Evolutionary conservation across 2,797 vertebrate species (phyloP), one percentile per base, ranked within the genome.

Genomic region (Mormyrus hasselquistii): DNA sequence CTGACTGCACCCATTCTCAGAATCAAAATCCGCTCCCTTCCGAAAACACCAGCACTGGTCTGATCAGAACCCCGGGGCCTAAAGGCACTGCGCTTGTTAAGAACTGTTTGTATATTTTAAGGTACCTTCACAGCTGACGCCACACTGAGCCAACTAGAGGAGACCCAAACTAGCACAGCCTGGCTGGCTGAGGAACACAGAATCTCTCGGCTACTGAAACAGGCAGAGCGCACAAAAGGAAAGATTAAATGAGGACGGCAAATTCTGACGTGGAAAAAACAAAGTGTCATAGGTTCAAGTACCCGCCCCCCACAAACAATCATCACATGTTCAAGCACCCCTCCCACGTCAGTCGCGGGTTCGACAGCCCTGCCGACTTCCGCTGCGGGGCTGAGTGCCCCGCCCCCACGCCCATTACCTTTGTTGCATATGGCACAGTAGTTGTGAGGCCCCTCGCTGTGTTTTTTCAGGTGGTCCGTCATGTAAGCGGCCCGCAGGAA

Each of bases 381-480:
- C 14, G 34, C 69, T 16, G 12, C 12, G 2, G 73, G 19, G 12
- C 73, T 16, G 2, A 19, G 38, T 19, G 0, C 47, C 41, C n/a
- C 2, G 44, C n/a, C 9, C 82, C 41, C 41, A 0, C 79, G 25
- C 38, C 53, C 29, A 73, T 97, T 98, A 99, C 99, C 99, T 99
- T 99, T 97, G 95, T 99, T 99, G 96, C 99, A 99, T 95, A 99
- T 99, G 93, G 97, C 98, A 94, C 99, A 99, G 96, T 98, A 99
- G 96, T 99, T 99, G 93, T 98, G 97, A 91, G 98, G 97, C 93
- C 98, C 99, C 96, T 99, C 98, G 2, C 98, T 99, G 94, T 99
- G 99, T 94, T 99, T 99, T 95, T 99, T 99, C 93, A 99, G 95
- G 93, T 99, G 99, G 94, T 99, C 99, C 0, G 98, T 98, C 98